Evolutionary conservation across 1,140 invertebrate genomes (phyloP).

Genomic region (Scaptomyza hsui): DNA sequence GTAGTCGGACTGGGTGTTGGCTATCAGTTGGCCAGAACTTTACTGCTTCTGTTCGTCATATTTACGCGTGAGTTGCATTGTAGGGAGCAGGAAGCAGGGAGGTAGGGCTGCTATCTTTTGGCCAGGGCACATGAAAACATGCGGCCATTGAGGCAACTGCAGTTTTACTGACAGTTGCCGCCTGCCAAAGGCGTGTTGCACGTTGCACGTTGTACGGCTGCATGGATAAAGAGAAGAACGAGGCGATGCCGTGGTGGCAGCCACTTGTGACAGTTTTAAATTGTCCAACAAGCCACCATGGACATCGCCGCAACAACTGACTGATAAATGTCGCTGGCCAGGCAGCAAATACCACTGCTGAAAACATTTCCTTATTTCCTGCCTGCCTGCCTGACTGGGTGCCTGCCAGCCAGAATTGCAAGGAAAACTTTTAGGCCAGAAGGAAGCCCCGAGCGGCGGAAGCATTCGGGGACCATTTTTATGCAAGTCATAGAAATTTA

Average conservation of each 20-base stretch:
- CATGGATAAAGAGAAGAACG: neutral
- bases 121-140: conserved; percentile 36
- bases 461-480: conserved; percentile 74
- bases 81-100: conserved; percentile 13
- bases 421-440: conserved; percentile 78
- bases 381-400: conserved; percentile 33
- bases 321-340: conserved; percentile 78
- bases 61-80: conserved; percentile 70
- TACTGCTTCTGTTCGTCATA: conserved; percentile 81
- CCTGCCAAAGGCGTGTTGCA: conserved; percentile 18
- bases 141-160: conserved; percentile 59
- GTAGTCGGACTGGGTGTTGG: conserved; percentile 66
- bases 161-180: conserved; percentile 57
- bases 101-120: conserved; percentile 43
- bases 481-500: conserved; percentile 82
- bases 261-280: conserved; percentile 77
- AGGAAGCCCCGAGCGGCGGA: conserved; percentile 73
- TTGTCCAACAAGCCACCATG: conserved; percentile 69
- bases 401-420: conserved; percentile 42
- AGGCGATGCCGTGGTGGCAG: conserved; percentile 22
- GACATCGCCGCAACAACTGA: conserved; percentile 71
- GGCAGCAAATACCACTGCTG: conserved; percentile 76
- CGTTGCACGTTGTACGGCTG: conserved; percentile 1
- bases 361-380: conserved; percentile 80
- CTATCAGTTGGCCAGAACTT: conserved; percentile 81